Conservation (phyloP, 2,113 vertebrate species). For the Dicrurus megarhynchus region DNA sequence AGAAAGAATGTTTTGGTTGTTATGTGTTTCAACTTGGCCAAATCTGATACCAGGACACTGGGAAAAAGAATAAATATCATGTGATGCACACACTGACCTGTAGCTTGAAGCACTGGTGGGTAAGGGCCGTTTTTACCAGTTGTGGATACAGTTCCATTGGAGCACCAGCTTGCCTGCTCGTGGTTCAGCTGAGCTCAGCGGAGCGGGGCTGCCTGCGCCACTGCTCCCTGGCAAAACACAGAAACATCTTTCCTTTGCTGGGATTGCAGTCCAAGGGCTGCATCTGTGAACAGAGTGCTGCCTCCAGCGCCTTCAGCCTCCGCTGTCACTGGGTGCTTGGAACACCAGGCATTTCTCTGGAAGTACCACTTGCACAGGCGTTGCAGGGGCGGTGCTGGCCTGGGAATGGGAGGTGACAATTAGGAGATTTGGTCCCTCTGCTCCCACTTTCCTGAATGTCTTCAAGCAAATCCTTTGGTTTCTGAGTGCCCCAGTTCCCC, state of each 20-base stretch:
- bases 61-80: no score
- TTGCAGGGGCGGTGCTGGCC: background rate
- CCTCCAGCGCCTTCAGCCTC: background rate
- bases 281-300: background rate
- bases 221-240: background rate
- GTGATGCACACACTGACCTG: background rate
- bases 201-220: background rate
- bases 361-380: background rate
- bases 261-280: background rate
- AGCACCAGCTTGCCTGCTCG: constrained; percentile 9
- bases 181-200: background rate
- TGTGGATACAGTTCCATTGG: background rate
- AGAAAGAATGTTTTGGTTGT: background rate
- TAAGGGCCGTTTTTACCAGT: background rate
- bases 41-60: background rate
- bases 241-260: background rate
- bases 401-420: background rate
- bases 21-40: rapidly evolving
- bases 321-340: background rate
- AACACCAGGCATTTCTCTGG: background rate
- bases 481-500: background rate
- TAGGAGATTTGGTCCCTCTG: background rate
- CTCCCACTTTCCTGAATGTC: background rate
- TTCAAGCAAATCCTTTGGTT: background rate
- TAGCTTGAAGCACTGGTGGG: background rate